A percentile compares a stretch with the other conserved stretches of the same genome.
Conservation (phyloP, 2,888 invertebrate genomes). For the Oegoconia quadripuncta region DNA sequence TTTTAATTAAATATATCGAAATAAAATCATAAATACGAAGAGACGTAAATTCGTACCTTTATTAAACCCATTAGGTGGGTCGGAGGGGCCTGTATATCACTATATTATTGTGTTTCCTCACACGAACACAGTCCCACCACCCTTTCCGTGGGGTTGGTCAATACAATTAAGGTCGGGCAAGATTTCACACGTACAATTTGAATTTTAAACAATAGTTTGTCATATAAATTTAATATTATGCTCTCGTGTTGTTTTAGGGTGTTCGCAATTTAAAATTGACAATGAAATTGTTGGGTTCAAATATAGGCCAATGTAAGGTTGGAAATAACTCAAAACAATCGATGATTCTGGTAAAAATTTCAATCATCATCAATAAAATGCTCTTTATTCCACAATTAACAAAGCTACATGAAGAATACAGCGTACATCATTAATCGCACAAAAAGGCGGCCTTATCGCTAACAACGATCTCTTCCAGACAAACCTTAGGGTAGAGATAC, state of each 20-base stretch:
- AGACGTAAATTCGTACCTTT: conserved; percentile 71
- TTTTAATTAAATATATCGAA: conserved; percentile 76
- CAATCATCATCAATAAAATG: too few relatives aligned
- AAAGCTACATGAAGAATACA: too few relatives aligned
- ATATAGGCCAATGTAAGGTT: background rate
- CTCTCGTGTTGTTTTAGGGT: conserved; percentile 46
- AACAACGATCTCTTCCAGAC: too few relatives aligned
- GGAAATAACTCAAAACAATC: too few relatives aligned
- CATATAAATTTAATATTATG: conserved; percentile 75
- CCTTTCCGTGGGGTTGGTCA: conserved; percentile 58
- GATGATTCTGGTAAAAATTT: too few relatives aligned
- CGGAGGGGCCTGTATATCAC: conserved; percentile 54
- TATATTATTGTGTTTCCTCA: conserved; percentile 61
- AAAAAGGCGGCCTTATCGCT: too few relatives aligned
- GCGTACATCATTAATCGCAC: too few relatives aligned
- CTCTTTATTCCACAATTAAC: too few relatives aligned
- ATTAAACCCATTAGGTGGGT: conserved; percentile 74
- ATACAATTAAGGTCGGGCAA: conserved; percentile 72
- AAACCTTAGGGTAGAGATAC: too few relatives aligned
- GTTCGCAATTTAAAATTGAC: conserved; percentile 22
- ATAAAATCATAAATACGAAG: conserved; percentile 72
- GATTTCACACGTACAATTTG: conserved; percentile 76
- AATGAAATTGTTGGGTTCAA: too few relatives aligned
- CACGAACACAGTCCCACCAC: conserved; percentile 37
- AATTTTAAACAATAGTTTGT: conserved; percentile 79